Evolutionary conservation across 2,113 vertebrate species (phyloP), one percentile per base, ranked within the genome.

Genomic region (Xerus inauris): DNA sequence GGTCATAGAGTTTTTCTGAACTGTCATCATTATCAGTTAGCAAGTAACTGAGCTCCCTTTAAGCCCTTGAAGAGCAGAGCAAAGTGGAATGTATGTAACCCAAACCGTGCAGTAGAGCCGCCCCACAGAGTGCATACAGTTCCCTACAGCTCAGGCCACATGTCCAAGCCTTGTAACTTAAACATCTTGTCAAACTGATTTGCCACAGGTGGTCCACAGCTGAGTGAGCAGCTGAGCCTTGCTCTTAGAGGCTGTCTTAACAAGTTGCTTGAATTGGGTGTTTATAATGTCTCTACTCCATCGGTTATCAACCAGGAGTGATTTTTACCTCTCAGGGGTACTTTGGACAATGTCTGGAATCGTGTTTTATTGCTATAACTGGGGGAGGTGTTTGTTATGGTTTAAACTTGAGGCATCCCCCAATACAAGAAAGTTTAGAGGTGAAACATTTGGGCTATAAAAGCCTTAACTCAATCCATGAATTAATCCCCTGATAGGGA

Each of bases 161-260:
- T 10, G 49, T 45, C 35, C 24, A 45, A 92, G 38, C 51, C 67
- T 82, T 73, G 95, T 77, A 79, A 95, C 72, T 76, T 62, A 81
- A 77, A 30, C 35, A 73, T 62, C 76, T 80, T 85, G 87, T 88
- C 95, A 92, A 42, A 87, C 77, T 90, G 75, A 85, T 79, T 92
- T 64, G 69, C 69, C 86, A 89, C 91, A 95, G 93, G 88, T 76
- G 57, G 79, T 26, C 32, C 32, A 76, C 82, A 75, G 77, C 71
- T 88, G 42, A 91, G 40, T 57, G 93, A 83, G 73, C 91, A 97
- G 93, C 82, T 96, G 91, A 94, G 49, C 42, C 73, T 47, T 16
- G 26, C 24, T 71, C 38, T 95, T 67, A 24, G 79, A 94, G 57
- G 49, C 28, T 64, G 14, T 54, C 81, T 89, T 91, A 79, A 91